These are phyloP conservation scores for Lateolabrax maculatus DNA, from an alignment of 2,797 vertebrate species.

Conservation along the genomic window DNA sequence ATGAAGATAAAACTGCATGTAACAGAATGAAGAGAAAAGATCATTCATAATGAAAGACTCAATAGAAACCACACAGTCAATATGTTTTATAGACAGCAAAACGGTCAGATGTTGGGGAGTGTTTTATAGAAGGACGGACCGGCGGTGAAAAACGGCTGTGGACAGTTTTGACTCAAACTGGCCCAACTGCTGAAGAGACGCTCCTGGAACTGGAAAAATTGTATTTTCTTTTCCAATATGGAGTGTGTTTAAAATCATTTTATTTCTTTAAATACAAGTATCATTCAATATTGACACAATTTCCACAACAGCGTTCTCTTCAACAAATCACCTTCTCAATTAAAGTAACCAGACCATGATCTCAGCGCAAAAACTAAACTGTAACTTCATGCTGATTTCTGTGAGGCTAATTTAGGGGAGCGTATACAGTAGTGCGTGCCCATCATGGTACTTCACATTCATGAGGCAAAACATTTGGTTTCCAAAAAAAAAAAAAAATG, in stretches of 20 bases:
- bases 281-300: constrained; percentile 39
- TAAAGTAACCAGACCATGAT: background rate
- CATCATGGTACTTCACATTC: constrained; percentile 65
- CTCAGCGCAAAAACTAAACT: constrained; percentile 32
- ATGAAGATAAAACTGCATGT: background rate
- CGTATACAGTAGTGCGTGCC: constrained; percentile 45
- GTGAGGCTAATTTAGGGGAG: background rate
- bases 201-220: background rate
- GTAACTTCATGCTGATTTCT: background rate
- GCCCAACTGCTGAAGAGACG: background rate
- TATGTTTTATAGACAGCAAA: constrained; percentile 1
- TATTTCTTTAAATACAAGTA: constrained; percentile 67
- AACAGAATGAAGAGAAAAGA: background rate
- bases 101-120: background rate
- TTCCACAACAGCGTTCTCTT: constrained; percentile 27
- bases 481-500: constrained; percentile 9
- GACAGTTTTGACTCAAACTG: constrained; percentile 1
- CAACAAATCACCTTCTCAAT: constrained; percentile 15
- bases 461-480: constrained; percentile 64
- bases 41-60: background rate
- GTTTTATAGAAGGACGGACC: background rate
- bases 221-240: no score
- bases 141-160: background rate
- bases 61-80: background rate
- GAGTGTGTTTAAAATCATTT: constrained; percentile 42